phyloP scores from a whole-genome alignment of 2,797 vertebrate species.

The Enteromius fasciolatus region DNA sequence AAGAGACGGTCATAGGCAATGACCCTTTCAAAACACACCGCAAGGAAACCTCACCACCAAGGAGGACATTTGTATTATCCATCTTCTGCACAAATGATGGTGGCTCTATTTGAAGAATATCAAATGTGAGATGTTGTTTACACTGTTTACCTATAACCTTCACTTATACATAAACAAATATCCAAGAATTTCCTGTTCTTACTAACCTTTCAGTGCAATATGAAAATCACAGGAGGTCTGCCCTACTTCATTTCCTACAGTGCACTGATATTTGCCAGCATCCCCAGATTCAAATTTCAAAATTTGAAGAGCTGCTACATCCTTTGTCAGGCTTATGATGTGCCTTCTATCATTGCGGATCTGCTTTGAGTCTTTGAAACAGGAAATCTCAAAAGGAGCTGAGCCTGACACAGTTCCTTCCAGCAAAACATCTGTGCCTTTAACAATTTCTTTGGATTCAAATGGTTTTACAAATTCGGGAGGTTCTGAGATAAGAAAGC shows the following conservation, averaged over 20 bases:
- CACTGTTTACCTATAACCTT: constrained; percentile 5
- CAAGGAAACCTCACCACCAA: constrained; percentile 86
- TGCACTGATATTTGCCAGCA: constrained; percentile 88
- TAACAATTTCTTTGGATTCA: constrained; percentile 90
- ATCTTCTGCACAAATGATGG: constrained; percentile 91
- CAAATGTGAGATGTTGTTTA: constrained; percentile 32
- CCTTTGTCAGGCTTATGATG: constrained; percentile 85
- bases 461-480: constrained; percentile 90
- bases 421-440: constrained; percentile 89
- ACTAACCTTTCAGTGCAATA: constrained; percentile 93
- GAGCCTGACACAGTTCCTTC: constrained; percentile 90
- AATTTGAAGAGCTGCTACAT: constrained; percentile 86
- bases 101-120: constrained; percentile 80
- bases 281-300: constrained; percentile 87
- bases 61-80: constrained; percentile 85
- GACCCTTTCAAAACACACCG: constrained; percentile 90
- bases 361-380: constrained; percentile 89
- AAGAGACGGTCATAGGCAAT: constrained; percentile 87
- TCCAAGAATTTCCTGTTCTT: not conserved
- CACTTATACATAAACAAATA: not conserved
- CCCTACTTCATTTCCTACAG: constrained; percentile 91
- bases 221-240: constrained; percentile 85
- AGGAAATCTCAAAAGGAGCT: constrained; percentile 88
- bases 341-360: constrained; percentile 92
- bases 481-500: constrained; percentile 82